These are phyloP conservation scores for Amiota communis DNA, from an alignment of 2,888 invertebrate genomes.

Conservation along the genomic window DNA sequence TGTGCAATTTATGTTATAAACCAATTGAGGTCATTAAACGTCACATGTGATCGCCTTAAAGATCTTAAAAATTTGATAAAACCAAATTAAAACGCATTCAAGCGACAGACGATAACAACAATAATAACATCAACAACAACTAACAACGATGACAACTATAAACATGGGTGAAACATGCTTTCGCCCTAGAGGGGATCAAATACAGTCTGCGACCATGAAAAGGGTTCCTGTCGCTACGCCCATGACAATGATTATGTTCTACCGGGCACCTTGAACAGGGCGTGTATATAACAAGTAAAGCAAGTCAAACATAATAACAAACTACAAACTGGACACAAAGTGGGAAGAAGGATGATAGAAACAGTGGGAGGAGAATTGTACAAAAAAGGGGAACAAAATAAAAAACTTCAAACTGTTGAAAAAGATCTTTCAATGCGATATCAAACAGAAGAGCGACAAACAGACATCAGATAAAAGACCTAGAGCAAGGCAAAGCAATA, in stretches of 20 bases:
- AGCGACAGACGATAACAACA: constrained; percentile 3
- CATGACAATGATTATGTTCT: neutral
- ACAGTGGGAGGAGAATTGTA: neutral
- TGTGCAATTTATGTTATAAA: constrained; percentile 1
- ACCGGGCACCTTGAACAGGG: neutral
- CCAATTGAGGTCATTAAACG: constrained; percentile 26
- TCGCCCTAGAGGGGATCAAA: neutral
- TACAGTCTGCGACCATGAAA: neutral
- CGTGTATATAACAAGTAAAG: neutral
- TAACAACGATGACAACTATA: neutral
- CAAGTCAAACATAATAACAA: neutral
- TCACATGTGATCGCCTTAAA: constrained; percentile 22
- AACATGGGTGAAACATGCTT: neutral
- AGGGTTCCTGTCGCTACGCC: neutral
- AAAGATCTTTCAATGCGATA: constrained; percentile 19
- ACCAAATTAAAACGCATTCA: constrained; percentile 26
- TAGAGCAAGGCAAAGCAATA: constrained; percentile 1
- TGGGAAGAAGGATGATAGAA: neutral
- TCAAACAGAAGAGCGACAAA: neutral
- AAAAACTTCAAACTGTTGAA: neutral
- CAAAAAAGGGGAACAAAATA: neutral
- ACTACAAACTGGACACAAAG: neutral
- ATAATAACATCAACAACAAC: constrained; percentile 4
- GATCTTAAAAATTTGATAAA: constrained; percentile 22
- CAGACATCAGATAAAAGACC: constrained; percentile 10